Percentiles rank a stretch among this genome's conserved stretches.
These are phyloP conservation scores for Lepidurus couesii DNA, from an alignment of 1,140 invertebrate genomes.

Conservation along the genomic window DNA sequence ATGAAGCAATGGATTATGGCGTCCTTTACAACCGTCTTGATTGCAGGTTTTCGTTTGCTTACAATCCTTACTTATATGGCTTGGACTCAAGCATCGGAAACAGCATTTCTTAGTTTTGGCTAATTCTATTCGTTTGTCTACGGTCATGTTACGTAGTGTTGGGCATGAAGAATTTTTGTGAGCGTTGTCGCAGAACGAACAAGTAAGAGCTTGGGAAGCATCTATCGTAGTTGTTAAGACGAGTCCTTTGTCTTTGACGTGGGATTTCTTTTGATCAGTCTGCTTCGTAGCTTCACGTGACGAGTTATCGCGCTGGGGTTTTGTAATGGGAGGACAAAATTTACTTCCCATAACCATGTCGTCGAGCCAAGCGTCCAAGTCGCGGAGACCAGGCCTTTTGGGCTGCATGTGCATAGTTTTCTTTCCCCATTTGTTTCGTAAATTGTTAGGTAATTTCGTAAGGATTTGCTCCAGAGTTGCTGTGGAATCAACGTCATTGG, in stretches of 20 bases:
- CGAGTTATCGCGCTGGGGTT: not conserved
- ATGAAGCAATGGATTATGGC: no score
- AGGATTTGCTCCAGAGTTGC: not conserved
- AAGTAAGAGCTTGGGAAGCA: not conserved
- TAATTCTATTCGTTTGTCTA: not conserved
- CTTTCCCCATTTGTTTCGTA: not conserved
- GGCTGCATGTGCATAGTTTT: not conserved
- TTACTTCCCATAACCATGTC: conserved; percentile 1
- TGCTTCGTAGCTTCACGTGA: not conserved
- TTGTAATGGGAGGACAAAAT: not conserved
- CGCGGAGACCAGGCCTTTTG: conserved; percentile 5
- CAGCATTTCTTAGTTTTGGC: not conserved
- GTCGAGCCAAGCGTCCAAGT: conserved; percentile 22
- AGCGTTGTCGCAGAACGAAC: not conserved
- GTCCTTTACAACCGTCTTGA: no score
- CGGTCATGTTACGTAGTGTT: not conserved
- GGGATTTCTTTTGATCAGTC: not conserved
- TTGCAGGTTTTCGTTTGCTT: no score
- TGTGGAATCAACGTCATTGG: not conserved
- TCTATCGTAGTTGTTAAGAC: not conserved
- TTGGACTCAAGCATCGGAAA: not conserved
- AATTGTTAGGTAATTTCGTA: not conserved
- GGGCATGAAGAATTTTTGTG: not conserved
- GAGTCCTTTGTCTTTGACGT: not conserved
- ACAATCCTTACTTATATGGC: not conserved